phyloP scores from a whole-genome alignment of 1,140 invertebrate genomes.

The Papilio dardanus region DNA sequence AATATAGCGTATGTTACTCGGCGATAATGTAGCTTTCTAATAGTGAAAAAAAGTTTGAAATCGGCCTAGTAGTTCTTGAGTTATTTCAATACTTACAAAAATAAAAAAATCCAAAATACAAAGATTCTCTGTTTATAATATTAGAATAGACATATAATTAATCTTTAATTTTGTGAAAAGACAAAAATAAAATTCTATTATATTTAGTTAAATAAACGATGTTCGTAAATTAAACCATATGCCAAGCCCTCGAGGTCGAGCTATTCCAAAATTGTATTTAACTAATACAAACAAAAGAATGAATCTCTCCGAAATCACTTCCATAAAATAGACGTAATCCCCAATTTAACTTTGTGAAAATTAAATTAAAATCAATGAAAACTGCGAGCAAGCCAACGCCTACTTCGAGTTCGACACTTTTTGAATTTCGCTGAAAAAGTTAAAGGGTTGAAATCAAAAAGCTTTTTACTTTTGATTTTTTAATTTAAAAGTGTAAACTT shows the following conservation, averaged over 20 bases:
- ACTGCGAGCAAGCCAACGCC: conserved; percentile 58
- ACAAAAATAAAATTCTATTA: too few relatives aligned
- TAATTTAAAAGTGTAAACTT: conserved; percentile 10
- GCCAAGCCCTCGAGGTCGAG: not conserved
- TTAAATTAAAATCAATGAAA: conserved; percentile 76
- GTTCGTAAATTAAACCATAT: not conserved
- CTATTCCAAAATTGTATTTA: conserved; percentile 15
- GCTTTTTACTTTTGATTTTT: conserved; percentile 43
- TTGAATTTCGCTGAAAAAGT: conserved; percentile 60
- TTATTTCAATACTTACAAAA: too few relatives aligned
- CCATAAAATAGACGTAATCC: conserved; percentile 75
- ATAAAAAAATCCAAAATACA: too few relatives aligned
- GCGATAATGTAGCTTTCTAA: too few relatives aligned
- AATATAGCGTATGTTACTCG: too few relatives aligned
- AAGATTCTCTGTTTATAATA: too few relatives aligned
- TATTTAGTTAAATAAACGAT: too few relatives aligned
- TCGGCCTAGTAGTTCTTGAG: too few relatives aligned
- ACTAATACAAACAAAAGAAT: conserved; percentile 39
- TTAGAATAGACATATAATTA: too few relatives aligned
- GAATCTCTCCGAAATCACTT: conserved; percentile 42
- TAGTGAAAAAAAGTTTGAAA: too few relatives aligned
- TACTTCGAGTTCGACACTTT: conserved; percentile 53
- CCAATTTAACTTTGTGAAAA: conserved; percentile 78
- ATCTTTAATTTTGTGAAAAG: too few relatives aligned
- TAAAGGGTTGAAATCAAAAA: conserved; percentile 65